These are phyloP conservation scores for Actinia tenebrosa DNA, from an alignment of 64 coral and sea anemone genomes.

Conservation along the genomic window DNA sequence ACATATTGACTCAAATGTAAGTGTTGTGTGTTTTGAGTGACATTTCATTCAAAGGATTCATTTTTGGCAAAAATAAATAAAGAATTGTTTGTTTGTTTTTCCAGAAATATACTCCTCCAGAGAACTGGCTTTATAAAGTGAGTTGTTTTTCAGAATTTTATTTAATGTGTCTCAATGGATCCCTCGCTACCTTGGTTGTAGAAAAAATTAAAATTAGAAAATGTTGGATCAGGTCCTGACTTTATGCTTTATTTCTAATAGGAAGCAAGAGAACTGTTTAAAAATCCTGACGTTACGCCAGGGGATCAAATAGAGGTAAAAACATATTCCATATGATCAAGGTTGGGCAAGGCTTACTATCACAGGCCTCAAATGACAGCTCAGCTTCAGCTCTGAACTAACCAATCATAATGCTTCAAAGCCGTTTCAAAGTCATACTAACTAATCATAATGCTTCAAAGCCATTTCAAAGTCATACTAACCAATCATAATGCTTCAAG, in stretches of 20 bases:
- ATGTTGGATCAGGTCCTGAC: no score
- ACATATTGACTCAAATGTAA: conserved; percentile 90
- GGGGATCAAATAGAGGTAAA: conserved; percentile 42
- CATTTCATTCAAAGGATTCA: neutral
- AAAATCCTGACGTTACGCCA: conserved; percentile 37
- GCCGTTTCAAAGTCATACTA: no score
- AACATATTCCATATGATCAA: neutral
- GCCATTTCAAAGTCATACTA: no score
- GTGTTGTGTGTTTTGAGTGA: neutral
- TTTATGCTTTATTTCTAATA: neutral
- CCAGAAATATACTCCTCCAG: conserved; percentile 66
- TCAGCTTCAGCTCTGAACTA: no score
- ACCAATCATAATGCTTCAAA: no score
- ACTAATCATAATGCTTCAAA: no score
- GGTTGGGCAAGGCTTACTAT: no score
- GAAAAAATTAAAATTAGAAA: no score
- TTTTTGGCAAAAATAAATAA: no score
- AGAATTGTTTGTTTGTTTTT: conserved; percentile 5
- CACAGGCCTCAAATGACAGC: no score
- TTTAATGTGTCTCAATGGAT: neutral
- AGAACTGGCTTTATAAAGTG: conserved; percentile 83
- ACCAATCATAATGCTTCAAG: no score
- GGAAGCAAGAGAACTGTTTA: conserved; percentile 66
- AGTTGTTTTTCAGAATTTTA: neutral
- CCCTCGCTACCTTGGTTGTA: no score